Base-by-base conservation (phyloP, 2,113 vertebrate species). In the Megaceryle torquata region DNA sequence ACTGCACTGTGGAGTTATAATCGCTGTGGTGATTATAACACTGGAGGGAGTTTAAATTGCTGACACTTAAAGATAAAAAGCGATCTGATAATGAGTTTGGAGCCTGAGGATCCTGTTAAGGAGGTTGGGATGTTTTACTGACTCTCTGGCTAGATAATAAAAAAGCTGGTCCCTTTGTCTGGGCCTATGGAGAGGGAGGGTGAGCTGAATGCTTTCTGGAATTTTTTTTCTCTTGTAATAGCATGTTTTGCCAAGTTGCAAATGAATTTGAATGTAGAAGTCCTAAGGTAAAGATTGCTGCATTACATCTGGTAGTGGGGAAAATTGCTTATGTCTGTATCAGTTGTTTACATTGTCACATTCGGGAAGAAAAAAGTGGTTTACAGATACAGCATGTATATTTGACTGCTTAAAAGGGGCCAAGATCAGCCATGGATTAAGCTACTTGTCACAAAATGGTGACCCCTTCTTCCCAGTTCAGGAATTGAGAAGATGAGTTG, bases 51-150 rank as follows among this genome's bases (percentile, higher is more conserved):
- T 86, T 96, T 67, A 90, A 91, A 86, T 88, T 19, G 25, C 85
- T 88, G 76, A 81, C 79, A 93, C 63, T 65, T 91, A 69, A 44
- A 86, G 84, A 78, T 43, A 75, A 94, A 82, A 89, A 11, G 35
- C 10, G 3, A 81, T 91, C 60, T 91, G 86, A 86, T 96, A 96
- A 93, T 95, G 88, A 95, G 86, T 90, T 90, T 86, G 79, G 82
- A 94, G 89, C 79, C 84, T 46, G 71, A 94, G 91, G 80, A 90
- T 67, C 85, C 68, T 88, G 71, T 81, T 57, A 81, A 94, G 86
- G 51, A 90, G 79, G 35, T 25, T 63, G 54, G 46, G 82, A 88
- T 7, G 8, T 74, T 95, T 91, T 90, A 78, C 60, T 68, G 64
- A 26, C 43, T 59, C 51, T 94, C 33, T 86, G 70, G 28, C 64